phyloP scores from a whole-genome alignment of 2,888 invertebrate genomes.

The Magallana nippona region DNA sequence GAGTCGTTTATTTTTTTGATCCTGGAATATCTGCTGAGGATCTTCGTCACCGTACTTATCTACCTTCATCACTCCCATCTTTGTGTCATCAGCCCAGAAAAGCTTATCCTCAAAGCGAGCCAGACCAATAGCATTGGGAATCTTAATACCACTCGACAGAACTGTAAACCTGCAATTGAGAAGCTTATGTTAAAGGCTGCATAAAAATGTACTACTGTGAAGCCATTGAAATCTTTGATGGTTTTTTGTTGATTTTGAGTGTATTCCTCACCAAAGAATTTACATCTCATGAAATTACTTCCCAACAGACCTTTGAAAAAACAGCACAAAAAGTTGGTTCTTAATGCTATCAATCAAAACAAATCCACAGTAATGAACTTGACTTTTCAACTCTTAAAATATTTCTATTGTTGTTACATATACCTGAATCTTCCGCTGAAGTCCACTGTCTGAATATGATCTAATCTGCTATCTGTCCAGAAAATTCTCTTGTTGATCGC shows the following conservation, averaged over 20 bases:
- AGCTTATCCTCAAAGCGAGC: conserved; percentile 97
- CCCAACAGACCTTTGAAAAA: no score
- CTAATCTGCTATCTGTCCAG: conserved; percentile 97
- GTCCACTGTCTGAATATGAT: conserved; percentile 97
- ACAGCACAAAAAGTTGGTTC: no score
- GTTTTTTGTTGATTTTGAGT: no score
- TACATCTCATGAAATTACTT: no score
- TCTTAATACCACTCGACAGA: conserved; percentile 68
- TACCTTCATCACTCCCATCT: conserved; percentile 69
- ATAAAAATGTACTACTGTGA: no score
- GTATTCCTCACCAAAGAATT: no score
- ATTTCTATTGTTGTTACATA: no score
- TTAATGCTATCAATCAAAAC: no score
- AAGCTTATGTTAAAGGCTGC: no score
- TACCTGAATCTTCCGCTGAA: conserved; percentile 91
- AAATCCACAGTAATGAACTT: no score
- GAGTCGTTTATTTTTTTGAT: conserved; percentile 40
- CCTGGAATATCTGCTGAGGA: conserved; percentile 35
- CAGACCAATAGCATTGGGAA: conserved; percentile 80
- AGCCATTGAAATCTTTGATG: no score
- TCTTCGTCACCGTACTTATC: conserved; percentile 61
- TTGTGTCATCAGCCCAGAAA: conserved; percentile 94
- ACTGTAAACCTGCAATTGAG: conserved; percentile 67
- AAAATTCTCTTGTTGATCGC: conserved; percentile 93
- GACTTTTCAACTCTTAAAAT: no score